Evolutionary conservation across 2,113 vertebrate species (phyloP).

Genomic region (Nestor notabilis): DNA sequence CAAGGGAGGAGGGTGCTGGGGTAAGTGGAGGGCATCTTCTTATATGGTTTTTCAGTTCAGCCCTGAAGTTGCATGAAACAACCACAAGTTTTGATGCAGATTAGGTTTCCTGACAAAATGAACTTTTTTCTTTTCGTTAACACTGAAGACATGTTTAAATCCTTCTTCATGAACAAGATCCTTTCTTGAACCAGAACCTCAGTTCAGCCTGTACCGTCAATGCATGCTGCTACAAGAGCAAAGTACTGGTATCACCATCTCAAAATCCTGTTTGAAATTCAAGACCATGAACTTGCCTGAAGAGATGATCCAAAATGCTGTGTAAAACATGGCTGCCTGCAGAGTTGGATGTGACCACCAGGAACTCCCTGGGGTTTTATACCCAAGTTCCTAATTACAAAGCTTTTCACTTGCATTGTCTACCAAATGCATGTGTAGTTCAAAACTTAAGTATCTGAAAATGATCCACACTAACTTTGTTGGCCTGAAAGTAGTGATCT

Average conservation of each 20-base stretch:
- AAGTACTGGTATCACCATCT: background rate
- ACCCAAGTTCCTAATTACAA: background rate
- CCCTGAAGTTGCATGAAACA: background rate
- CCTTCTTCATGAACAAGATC: background rate
- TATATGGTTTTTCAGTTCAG: background rate
- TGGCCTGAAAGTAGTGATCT: background rate
- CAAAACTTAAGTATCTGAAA: constrained; percentile 6
- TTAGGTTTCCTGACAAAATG: background rate
- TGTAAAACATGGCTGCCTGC: background rate
- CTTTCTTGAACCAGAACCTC: background rate
- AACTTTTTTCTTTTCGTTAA: background rate
- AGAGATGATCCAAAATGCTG: background rate
- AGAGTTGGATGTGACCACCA: background rate
- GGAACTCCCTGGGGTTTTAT: background rate
- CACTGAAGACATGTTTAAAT: background rate
- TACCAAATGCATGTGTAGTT: background rate
- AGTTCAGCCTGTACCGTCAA: background rate
- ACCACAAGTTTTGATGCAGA: background rate
- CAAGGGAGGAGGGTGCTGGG: background rate
- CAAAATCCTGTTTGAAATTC: background rate
- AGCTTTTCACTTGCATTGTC: background rate
- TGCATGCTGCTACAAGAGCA: background rate
- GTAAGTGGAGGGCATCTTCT: background rate
- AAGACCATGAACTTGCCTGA: background rate
- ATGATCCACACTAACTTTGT: background rate